Evolutionary conservation across 2,888 invertebrate genomes (phyloP).

Genomic region (Pinctada fucata): DNA sequence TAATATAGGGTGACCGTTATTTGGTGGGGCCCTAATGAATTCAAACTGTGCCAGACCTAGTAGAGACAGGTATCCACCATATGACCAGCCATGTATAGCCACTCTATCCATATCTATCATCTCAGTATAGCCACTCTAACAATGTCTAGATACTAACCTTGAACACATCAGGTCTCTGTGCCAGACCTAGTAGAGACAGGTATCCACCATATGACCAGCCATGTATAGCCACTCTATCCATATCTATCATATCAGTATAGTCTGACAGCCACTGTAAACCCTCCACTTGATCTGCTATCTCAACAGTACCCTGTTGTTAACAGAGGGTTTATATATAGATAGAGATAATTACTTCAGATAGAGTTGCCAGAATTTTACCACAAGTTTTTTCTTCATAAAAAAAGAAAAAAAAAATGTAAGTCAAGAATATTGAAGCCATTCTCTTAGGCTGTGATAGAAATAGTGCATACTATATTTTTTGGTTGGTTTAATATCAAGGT

Average conservation of each 20-base stretch:
- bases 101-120: constrained; percentile 94
- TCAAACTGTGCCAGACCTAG: constrained; percentile 89
- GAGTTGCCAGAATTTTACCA: no score
- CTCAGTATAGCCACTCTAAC: constrained; percentile 85
- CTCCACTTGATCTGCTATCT: constrained; percentile 96
- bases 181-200: constrained; percentile 94
- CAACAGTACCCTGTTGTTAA: constrained; percentile 86
- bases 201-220: constrained; percentile 99
- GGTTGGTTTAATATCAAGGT: no score
- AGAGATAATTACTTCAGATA: no score
- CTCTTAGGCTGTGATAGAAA: no score
- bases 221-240: constrained; percentile 94
- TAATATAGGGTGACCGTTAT: no score
- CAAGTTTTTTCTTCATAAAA: not conserved
- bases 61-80: constrained; percentile 97
- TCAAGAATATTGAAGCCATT: not conserved
- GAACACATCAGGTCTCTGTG: constrained; percentile 94
- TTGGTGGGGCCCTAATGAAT: no score
- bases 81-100: constrained; percentile 99
- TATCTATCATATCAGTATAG: constrained; percentile 87
- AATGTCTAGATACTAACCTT: constrained; percentile 83
- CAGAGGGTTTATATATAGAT: no score
- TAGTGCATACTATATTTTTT: no score
- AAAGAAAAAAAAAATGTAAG: not conserved
- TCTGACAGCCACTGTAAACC: constrained; percentile 91